phyloP scores from a whole-genome alignment of 2,113 vertebrate genomes.

The Cariama cristata region DNA sequence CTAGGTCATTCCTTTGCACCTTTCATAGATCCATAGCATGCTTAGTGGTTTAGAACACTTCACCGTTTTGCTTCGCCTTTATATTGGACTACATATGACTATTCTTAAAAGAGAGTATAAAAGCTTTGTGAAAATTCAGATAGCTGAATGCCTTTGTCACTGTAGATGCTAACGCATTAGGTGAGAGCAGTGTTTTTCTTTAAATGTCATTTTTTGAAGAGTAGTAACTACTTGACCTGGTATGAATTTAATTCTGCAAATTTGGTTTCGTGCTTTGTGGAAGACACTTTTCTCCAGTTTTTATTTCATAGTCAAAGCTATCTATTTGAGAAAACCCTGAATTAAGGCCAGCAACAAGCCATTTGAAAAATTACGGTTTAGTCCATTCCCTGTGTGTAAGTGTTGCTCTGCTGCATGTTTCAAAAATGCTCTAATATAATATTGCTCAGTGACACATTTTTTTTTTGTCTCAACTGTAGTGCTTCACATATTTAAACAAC shows the following conservation, averaged over 20 bases:
- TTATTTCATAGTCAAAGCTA: neutral
- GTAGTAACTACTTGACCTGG: neutral
- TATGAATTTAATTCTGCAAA: neutral
- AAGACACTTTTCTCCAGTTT: neutral
- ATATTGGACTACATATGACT: neutral
- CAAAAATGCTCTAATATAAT: neutral
- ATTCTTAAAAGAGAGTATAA: neutral
- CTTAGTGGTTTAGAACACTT: neutral
- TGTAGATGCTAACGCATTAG: neutral
- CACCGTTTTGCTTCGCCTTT: neutral
- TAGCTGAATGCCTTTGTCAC: neutral
- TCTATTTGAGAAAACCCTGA: neutral
- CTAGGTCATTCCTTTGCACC: neutral
- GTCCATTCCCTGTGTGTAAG: neutral
- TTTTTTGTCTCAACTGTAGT: neutral
- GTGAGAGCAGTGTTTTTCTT: neutral
- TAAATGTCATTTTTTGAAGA: neutral
- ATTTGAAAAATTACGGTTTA: neutral
- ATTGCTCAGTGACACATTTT: neutral
- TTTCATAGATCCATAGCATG: neutral
- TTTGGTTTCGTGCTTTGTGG: neutral
- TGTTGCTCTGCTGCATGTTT: neutral
- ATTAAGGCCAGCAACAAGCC: neutral
- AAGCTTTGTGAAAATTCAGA: neutral
- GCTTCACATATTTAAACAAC: slow-evolving; percentile 40